Conservation (phyloP, 2,888 invertebrate species). For the Volucella inanis region DNA sequence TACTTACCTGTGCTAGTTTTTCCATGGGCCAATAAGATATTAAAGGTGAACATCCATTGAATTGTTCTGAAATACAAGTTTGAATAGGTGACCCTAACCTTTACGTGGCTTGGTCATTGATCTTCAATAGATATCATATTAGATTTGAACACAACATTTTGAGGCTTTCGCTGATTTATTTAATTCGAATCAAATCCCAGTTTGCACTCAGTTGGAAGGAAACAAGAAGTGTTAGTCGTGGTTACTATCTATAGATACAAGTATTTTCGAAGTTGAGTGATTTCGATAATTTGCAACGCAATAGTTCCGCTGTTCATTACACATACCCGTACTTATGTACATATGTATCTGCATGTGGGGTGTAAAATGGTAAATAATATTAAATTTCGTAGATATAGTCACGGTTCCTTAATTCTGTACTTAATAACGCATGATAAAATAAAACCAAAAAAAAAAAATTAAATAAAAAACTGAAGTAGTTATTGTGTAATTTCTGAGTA, state of each 20-base stretch:
- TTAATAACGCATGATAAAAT: constrained; percentile 6
- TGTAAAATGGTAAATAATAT: constrained; percentile 44
- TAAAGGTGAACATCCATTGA: constrained; percentile 13
- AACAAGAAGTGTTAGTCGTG: background rate
- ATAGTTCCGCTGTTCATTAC: background rate
- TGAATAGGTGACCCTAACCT: constrained; percentile 27
- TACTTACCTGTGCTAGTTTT: constrained; percentile 3
- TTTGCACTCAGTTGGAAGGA: background rate
- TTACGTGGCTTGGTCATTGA: constrained; percentile 37
- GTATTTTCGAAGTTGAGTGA: constrained; percentile 12
- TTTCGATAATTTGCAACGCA: constrained; percentile 31
- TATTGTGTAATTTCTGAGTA: constrained; percentile 35
- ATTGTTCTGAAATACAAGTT: background rate
- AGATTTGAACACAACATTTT: background rate
- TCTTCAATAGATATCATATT: constrained; percentile 6
- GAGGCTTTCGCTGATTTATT: no score
- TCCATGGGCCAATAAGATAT: constrained; percentile 16
- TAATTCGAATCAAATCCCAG: constrained; percentile 42
- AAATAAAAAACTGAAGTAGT: background rate
- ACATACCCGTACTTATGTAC: background rate
- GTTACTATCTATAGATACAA: background rate
- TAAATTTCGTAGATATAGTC: constrained; percentile 29
- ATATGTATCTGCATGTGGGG: constrained; percentile 1
- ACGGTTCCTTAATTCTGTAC: constrained; percentile 39
- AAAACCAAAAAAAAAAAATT: background rate